Evolutionary conservation across 2,797 vertebrate genomes (phyloP).

Genomic region (Delichon dasypus): DNA sequence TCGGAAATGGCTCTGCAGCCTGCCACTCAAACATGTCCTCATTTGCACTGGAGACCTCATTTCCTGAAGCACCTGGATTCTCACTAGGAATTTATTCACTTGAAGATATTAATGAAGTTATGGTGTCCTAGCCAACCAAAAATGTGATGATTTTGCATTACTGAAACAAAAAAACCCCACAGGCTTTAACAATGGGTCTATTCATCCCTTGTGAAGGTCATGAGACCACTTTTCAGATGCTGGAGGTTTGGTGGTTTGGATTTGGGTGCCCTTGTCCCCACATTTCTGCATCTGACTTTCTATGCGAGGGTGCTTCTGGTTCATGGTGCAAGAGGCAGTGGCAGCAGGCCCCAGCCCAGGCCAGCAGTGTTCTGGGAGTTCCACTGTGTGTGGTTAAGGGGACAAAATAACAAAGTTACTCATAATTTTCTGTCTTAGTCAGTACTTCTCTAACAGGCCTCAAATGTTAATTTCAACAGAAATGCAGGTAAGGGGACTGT

Average conservation of each 20-base stretch:
- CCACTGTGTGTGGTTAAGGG: not conserved
- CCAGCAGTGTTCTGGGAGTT: not conserved
- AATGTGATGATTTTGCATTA: not conserved
- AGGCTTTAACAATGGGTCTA: not conserved
- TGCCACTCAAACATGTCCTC: not conserved
- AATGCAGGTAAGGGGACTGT: not conserved
- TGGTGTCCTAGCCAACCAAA: not conserved
- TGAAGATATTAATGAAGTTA: not conserved
- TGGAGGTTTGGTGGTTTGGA: not conserved
- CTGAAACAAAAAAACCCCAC: fast-evolving
- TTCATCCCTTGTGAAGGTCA: not conserved
- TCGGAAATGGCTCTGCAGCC: not conserved
- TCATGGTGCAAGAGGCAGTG: not conserved
- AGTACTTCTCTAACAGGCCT: not conserved
- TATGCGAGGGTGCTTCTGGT: not conserved
- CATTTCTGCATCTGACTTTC: not conserved
- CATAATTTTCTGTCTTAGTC: not conserved
- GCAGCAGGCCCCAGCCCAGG: not conserved
- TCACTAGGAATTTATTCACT: not conserved
- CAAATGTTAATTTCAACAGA: not conserved
- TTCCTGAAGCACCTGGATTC: not conserved
- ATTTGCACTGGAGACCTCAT: not conserved
- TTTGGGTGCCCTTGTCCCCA: not conserved
- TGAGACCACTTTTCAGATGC: not conserved
- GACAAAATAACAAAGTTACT: not conserved